These are phyloP conservation scores for Dufourea novaeangliae DNA, from an alignment of 1,140 invertebrate genomes.

Conservation along the genomic window DNA sequence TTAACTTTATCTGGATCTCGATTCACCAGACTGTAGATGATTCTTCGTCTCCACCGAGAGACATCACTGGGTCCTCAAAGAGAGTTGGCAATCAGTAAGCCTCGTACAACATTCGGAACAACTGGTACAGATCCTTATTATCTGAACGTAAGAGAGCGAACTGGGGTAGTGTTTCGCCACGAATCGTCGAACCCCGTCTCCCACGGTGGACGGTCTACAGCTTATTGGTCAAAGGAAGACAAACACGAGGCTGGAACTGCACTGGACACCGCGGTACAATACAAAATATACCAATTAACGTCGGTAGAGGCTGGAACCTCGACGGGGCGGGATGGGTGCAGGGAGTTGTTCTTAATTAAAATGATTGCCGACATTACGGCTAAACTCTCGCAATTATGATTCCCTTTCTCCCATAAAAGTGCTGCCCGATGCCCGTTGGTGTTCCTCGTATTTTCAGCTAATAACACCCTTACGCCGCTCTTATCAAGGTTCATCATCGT, in stretches of 20 bases:
- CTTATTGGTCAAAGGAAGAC: background rate
- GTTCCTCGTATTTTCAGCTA: slow-evolving; percentile 76
- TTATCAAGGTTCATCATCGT: slow-evolving; percentile 75
- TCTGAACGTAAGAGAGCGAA: too few species aligned
- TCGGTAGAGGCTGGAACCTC: slow-evolving; percentile 13
- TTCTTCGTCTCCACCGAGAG: too few species aligned
- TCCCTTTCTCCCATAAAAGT: slow-evolving; percentile 72
- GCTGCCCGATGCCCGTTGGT: slow-evolving; percentile 71
- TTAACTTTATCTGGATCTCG: too few species aligned
- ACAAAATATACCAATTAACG: slow-evolving; percentile 58
- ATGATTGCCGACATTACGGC: slow-evolving; percentile 78
- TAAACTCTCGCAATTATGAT: slow-evolving; percentile 79
- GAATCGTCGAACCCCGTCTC: background rate
- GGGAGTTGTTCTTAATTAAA: slow-evolving; percentile 77
- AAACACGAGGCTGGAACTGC: slow-evolving; percentile 52
- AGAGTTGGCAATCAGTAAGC: too few species aligned
- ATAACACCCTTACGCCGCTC: slow-evolving; percentile 76
- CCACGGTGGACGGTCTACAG: background rate
- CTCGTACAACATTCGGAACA: too few species aligned
- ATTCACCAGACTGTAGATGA: too few species aligned
- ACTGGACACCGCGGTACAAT: slow-evolving; percentile 59
- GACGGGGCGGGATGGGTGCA: background rate
- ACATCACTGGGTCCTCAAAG: too few species aligned
- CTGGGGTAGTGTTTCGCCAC: too few species aligned
- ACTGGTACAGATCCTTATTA: too few species aligned